Base-by-base conservation (phyloP, 1,140 invertebrate species). In the Antheraea mylitta region DNA sequence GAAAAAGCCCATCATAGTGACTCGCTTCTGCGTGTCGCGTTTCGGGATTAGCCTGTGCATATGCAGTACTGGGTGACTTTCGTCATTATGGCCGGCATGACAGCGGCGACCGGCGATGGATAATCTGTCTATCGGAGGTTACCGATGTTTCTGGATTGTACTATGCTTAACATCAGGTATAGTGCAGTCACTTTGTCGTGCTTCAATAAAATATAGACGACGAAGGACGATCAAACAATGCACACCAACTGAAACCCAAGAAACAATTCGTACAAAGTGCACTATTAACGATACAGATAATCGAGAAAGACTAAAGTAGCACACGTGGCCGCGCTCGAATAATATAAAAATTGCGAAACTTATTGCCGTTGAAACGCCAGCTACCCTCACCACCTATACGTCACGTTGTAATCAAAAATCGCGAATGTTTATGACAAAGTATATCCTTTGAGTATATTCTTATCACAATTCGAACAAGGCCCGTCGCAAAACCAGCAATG, bases 281-380 rank as follows among this genome's bases (percentile, higher is more conserved):
- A 36, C 68, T 63, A 63, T 63, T 68, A 68, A 63, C 45, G 67
- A 53, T 58, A 38, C 7, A 48, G 45, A 48, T 11, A 48, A 45
- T 18, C 63, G 68, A 69, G 68, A 59, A 62, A 64, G 64, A 53
- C 68, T 53, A 65, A 69, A 69, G 62, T 69, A 58, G 58, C 63
- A 69, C 68, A 62, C 59, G 53, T 65, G 68, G 53, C 58, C 48
- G 48, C 60, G 53, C 62, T 48, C 30, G 60, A 62, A 63, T 69
- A 64, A 69, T 64, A 69, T 69, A n/a, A 69, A 38, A 69, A 69
- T 62, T 69, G 64, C 42, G 68, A 69, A 69, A 69, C 62, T 69
- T 69, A 69, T 69, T 69, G 68, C 61, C 62, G 68, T 42, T 18
- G 59, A 68, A 61, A 60, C 68, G 68, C 68, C 63, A 64, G 42